Conservation (phyloP, 1,140 invertebrate genomes). For the Lepidurus arcticus region DNA sequence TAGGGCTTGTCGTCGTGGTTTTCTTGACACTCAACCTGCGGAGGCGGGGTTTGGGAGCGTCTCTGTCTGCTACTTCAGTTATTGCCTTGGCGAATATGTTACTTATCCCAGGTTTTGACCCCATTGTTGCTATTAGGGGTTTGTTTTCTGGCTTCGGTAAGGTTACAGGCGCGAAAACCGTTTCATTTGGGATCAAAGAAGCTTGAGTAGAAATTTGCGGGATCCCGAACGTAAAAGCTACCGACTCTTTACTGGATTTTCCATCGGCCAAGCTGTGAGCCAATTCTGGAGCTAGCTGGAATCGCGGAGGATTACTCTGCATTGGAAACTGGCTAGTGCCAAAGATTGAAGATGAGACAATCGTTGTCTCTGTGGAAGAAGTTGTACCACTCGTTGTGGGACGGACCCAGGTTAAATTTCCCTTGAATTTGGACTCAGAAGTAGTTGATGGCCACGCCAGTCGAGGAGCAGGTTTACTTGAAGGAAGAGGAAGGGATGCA, state of each 20-base stretch:
- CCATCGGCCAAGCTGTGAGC: neutral
- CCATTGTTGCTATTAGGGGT: neutral
- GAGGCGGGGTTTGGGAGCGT: neutral
- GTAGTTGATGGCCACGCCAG: neutral
- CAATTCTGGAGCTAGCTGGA: neutral
- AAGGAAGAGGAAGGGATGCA: neutral
- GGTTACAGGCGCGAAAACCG: neutral
- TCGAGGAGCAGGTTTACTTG: neutral
- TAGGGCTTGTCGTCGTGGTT: neutral
- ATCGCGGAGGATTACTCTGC: neutral
- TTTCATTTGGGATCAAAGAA: neutral
- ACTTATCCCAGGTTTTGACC: neutral
- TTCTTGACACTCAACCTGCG: neutral
- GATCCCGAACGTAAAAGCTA: neutral
- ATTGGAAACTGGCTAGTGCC: neutral
- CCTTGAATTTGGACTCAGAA: neutral
- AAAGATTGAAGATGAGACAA: neutral
- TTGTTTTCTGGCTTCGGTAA: neutral
- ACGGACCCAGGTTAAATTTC: neutral
- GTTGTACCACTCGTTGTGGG: neutral
- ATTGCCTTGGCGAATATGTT: constrained; percentile 8
- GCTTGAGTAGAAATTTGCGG: neutral
- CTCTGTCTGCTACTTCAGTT: neutral
- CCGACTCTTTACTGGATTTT: neutral
- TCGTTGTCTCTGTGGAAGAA: neutral